Base-by-base conservation (phyloP, 2,113 vertebrate genomes). In the Neofelis nebulosa region DNA sequence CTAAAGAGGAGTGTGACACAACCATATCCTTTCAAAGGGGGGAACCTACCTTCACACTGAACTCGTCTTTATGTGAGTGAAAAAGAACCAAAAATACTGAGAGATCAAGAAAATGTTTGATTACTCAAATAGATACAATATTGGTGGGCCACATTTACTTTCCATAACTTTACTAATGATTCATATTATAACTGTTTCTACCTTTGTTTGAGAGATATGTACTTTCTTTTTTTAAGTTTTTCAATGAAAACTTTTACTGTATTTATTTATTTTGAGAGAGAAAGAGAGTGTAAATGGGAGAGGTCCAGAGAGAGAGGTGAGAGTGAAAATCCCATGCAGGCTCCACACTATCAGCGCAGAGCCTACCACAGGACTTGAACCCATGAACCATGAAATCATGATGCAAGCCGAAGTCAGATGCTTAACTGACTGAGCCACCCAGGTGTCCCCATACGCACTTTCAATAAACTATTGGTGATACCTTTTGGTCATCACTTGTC, bases 401-500 rank as follows among this genome's bases (percentile, higher is more conserved):
- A 61, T 21, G 21, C 23, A 21, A 61, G 57, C 57, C 8, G 21
- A 61, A 61, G 57, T 61, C 57, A 61, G 57, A 61, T 21, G 18
- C 57, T 23, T 61, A 61, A 61, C 57, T 61, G 57, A 23, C 57
- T 61, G 57, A 61, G 21, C 57, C 57, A 61, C 57, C 57, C 57
- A 25, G 7, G 57, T 21, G 57, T 9, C 57, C 57, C 57, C 7
- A 66, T n/a, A 36, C 1, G 4, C 1, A 68, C n/a, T 90, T 83
- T 33, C 4, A 80, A 23, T 65, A 52, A 85, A 50, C 21, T n/a
- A 15, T 23, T 11, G 52, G 76, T 23, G 89, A 41, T 99, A 99
- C 99, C 99, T 99, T 99, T 99, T 99, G 92, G 97, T 98, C 73
- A 99, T 96, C 73, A 99, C 99, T n/a, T 99, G 98, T 93, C 99